Evolutionary conservation across 2,888 invertebrate species (phyloP), one percentile per base, ranked within the genome.

Genomic region (Apotomis turbidana): DNA sequence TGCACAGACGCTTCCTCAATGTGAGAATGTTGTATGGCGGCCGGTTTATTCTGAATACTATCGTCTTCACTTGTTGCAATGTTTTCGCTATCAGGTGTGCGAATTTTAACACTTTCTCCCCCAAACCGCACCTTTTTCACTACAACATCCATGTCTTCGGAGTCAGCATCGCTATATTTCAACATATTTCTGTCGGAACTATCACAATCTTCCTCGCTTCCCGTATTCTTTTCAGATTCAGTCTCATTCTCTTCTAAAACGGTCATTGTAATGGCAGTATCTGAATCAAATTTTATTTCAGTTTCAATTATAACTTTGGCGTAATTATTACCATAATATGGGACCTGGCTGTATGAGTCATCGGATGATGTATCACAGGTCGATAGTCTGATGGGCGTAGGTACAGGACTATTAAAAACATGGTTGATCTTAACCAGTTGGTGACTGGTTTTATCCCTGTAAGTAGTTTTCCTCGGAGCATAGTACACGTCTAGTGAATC

Each of bases 71-170:
- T 95, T 10, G 94, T 93, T 62, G 94, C 92, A 44, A 95, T 90
- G 68, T 95, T 95, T 82, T 97, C 97, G 85, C 97, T 97, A 78
- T 97, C 97, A 0, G 97, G 97, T 12, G 97, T 97, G 75, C 97
- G 92, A 87, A 97, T 95, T 91, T 97, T 97, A 4, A 97, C 96
- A 76, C 97, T 94, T 89, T 97, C 97, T n/a, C 97, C 97, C 4
- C 97, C 97, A 78, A 97, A 97, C 63, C 97, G 95, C 8, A 97
- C 97, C 80, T 97, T 95, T 83, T 97, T 95, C 36, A 95, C 93
- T 49, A 87, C 87, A 13, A 91, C 93, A 71, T 94, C 94, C 9
- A 90, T 93, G 75, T 95, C 95, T 69, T 95, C 95, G 0, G 95
- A 93, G 69, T 95, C 95, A 49, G 94, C 95, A 54, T 95, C 95